phyloP scores from a whole-genome alignment of 2,797 vertebrate species.

The Hoplostethus mediterraneus region DNA sequence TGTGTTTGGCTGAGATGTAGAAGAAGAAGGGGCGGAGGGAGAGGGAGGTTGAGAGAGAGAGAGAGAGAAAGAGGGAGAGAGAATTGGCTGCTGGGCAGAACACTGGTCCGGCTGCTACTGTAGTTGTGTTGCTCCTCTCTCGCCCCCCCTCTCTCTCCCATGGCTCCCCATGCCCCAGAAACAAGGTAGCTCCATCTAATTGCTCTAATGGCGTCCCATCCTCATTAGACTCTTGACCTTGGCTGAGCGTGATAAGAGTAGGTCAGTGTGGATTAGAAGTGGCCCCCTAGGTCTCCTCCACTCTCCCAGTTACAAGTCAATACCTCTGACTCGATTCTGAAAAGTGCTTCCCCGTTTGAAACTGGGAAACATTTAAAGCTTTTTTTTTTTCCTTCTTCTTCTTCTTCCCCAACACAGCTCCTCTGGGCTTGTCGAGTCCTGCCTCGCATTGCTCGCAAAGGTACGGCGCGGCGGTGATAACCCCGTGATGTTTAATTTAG shows the following conservation, averaged over 20 bases:
- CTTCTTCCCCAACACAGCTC: neutral
- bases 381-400: neutral
- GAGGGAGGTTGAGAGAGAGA: conserved; percentile 2
- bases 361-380: conserved; percentile 29
- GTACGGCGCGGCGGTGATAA: conserved; percentile 1
- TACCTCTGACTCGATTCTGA: conserved; percentile 60
- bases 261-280: conserved; percentile 81
- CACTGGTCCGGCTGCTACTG: conserved; percentile 64
- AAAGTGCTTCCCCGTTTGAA: conserved; percentile 53
- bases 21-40: conserved; percentile 14
- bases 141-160: conserved; percentile 28
- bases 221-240: conserved; percentile 86
- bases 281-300: conserved; percentile 68
- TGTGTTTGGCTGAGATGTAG: conserved; percentile 28
- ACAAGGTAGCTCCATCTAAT: conserved; percentile 81
- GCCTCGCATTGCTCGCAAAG: conserved; percentile 1
- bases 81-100: conserved; percentile 62
- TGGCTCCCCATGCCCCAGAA: conserved; percentile 74
- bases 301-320: conserved; percentile 67
- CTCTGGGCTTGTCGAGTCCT: neutral
- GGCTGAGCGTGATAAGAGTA: conserved; percentile 76
- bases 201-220: conserved; percentile 81
- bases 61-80: conserved; percentile 28
- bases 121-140: conserved; percentile 40
- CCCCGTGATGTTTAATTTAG: neutral